Conservation (phyloP, 2,797 vertebrate species). For the Hippopotamyrus pictus region DNA sequence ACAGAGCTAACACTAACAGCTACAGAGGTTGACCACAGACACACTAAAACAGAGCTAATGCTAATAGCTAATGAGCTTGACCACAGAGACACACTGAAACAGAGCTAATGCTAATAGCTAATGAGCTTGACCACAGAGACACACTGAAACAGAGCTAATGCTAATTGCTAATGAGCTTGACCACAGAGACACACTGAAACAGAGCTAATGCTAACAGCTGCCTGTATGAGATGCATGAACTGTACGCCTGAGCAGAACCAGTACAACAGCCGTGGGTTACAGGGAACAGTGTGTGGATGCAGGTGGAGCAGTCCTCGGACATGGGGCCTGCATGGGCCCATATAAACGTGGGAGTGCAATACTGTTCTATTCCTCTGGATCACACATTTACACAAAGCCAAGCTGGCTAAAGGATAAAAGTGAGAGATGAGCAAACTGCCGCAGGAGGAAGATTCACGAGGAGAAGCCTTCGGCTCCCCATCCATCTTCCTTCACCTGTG, state of each 20-base stretch:
- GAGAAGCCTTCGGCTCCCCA: constrained; percentile 47
- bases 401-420: neutral
- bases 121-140: neutral
- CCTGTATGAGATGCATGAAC: neutral
- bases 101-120: neutral
- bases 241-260: neutral
- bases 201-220: neutral
- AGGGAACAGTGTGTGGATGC: neutral
- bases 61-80: neutral
- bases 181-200: neutral
- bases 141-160: neutral
- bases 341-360: neutral
- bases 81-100: neutral
- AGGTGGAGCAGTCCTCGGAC: neutral
- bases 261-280: neutral
- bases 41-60: neutral
- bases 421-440: neutral
- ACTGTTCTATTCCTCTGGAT: neutral
- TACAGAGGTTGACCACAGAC: neutral
- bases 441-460: constrained; percentile 53
- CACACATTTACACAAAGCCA: neutral
- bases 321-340: neutral
- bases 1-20: neutral
- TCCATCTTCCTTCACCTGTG: constrained; percentile 61
- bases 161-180: neutral